Evolutionary conservation across 2,113 vertebrate species (phyloP).

Genomic region (Callithrix jacchus): DNA sequence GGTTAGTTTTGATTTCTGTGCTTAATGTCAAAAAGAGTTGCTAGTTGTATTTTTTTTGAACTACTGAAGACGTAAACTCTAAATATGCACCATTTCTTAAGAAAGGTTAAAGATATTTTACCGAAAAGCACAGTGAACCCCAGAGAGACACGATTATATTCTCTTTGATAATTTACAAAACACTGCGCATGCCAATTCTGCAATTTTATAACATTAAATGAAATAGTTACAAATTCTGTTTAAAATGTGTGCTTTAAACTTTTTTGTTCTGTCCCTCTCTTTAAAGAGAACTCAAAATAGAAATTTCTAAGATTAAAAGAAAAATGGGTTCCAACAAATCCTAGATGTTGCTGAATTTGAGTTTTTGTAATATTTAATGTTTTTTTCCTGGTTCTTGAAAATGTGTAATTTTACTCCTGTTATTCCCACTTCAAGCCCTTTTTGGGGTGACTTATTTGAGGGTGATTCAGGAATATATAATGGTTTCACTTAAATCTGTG

Average conservation of each 20-base stretch:
- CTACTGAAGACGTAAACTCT: background rate
- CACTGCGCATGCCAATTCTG: background rate
- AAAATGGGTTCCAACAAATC: background rate
- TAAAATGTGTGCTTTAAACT: background rate
- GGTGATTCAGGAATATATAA: background rate
- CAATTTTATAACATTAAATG: background rate
- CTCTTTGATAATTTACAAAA: background rate
- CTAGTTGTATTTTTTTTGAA: background rate
- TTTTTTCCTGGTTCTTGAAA: background rate
- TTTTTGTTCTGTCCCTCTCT: background rate
- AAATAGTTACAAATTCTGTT: background rate
- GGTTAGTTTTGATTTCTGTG: background rate
- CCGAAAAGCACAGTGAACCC: background rate
- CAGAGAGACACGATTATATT: background rate
- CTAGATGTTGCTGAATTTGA: background rate
- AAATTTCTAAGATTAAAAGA: conserved; percentile 37
- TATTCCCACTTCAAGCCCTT: background rate
- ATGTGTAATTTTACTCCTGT: background rate
- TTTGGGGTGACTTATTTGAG: background rate
- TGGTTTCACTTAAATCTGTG: background rate
- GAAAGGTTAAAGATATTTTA: background rate
- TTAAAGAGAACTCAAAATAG: background rate
- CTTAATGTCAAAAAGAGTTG: background rate
- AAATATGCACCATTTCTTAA: background rate
- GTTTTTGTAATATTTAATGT: background rate